These are phyloP conservation scores for Pseudachorutes palmiensis DNA, from an alignment of 1,140 invertebrate species.

Conservation along the genomic window DNA sequence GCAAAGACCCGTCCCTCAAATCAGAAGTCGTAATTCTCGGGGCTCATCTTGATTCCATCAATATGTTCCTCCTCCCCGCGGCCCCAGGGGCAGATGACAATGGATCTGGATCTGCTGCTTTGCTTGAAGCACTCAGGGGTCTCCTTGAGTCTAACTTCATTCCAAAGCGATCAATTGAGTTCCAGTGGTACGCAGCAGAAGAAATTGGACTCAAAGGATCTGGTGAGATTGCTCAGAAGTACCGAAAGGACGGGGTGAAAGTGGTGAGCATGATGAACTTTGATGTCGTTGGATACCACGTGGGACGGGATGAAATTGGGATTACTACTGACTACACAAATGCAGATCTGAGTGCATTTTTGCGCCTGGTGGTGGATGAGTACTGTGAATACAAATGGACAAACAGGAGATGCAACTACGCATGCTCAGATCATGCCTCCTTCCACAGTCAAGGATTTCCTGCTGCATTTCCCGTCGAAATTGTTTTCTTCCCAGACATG, in stretches of 20 bases:
- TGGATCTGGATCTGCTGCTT: constrained; percentile 7
- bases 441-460: constrained; percentile 10
- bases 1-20: constrained; percentile 12
- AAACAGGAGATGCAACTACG: constrained; percentile 16
- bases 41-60: constrained; percentile 26
- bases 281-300: constrained; percentile 19
- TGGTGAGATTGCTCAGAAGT: constrained; percentile 16
- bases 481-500: constrained; percentile 4
- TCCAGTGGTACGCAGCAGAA: constrained; percentile 31
- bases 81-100: constrained; percentile 27
- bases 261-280: constrained; percentile 20
- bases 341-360: constrained; percentile 4
- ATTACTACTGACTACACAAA: constrained; percentile 13
- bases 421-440: constrained; percentile 22
- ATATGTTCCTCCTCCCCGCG: background rate
- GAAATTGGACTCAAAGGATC: constrained; percentile 24
- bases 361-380: constrained; percentile 6
- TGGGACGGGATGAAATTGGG: constrained; percentile 2
- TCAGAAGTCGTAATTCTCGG: constrained; percentile 20
- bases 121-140: constrained; percentile 10
- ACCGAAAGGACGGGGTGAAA: background rate
- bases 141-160: constrained; percentile 16
- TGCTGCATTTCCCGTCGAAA: constrained; percentile 9
- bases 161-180: constrained; percentile 21
- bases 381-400: constrained; percentile 3